These are phyloP conservation scores for Amphiprion percula DNA, from an alignment of 2,113 vertebrate genomes.

Conservation along the genomic window DNA sequence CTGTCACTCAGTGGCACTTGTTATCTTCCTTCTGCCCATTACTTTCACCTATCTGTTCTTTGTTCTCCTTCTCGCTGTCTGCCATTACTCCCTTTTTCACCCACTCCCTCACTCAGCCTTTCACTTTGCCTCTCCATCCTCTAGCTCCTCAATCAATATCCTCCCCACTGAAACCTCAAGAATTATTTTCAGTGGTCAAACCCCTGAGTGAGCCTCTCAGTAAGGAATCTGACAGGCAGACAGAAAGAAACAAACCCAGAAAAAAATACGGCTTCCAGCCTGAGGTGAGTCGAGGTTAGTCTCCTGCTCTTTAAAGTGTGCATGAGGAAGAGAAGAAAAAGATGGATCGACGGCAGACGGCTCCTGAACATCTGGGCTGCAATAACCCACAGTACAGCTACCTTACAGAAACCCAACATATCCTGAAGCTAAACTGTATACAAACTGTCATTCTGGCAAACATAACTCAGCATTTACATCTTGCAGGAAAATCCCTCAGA, in stretches of 20 bases:
- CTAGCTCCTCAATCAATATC: constrained; percentile 57
- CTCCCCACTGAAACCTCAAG: constrained; percentile 45
- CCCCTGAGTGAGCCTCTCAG: constrained; percentile 38
- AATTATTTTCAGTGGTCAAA: constrained; percentile 54
- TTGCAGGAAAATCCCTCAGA: constrained; percentile 3
- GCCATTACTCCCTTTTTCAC: constrained; percentile 12
- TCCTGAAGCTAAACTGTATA: constrained; percentile 32
- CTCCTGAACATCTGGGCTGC: constrained; percentile 20
- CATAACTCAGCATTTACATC: constrained; percentile 3
- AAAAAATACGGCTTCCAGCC: constrained; percentile 44
- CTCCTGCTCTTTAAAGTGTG: constrained; percentile 2
- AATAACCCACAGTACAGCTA: not conserved
- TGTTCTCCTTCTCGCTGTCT: constrained; percentile 9
- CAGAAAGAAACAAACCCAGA: constrained; percentile 36
- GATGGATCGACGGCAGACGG: not conserved
- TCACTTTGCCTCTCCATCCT: constrained; percentile 27
- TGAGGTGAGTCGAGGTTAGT: constrained; percentile 66
- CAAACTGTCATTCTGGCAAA: constrained; percentile 37
- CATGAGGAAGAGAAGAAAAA: constrained; percentile 18
- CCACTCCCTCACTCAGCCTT: not conserved
- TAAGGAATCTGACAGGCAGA: constrained; percentile 58
- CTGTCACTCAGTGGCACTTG: constrained; percentile 8
- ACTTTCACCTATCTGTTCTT: constrained; percentile 15
- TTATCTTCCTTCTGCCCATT: constrained; percentile 30
- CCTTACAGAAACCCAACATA: constrained; percentile 14